A percentile compares a stretch with the other conserved stretches of the same genome.
Evolutionary conservation across 1,140 invertebrate genomes (phyloP).

Genomic region (Tetragnatha versicolor): DNA sequence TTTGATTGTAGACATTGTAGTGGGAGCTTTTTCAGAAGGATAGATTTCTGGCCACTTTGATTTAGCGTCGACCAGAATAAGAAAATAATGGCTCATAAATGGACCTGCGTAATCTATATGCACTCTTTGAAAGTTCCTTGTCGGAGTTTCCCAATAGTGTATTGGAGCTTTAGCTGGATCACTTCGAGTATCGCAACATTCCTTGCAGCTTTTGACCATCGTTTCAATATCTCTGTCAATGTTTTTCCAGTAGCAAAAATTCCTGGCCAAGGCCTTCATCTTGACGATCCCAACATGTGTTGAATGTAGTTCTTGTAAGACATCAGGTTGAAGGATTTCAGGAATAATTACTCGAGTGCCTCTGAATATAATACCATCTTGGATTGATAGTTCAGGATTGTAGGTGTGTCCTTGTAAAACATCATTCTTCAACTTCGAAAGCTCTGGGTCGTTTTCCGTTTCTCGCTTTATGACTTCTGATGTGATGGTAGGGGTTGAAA

Average conservation of each 20-base stretch:
- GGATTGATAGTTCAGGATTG: too few species aligned
- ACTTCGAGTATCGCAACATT: neutral
- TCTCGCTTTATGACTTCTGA: too few species aligned
- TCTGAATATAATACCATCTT: too few species aligned
- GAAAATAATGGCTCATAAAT: neutral
- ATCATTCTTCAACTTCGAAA: too few species aligned
- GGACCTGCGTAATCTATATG: conserved; percentile 26
- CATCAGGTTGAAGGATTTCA: neutral
- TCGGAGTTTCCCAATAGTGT: neutral
- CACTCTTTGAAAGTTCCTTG: neutral
- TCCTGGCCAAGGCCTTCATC: conserved; percentile 4
- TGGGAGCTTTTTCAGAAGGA: neutral
- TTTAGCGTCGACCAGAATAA: neutral
- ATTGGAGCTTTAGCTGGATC: neutral
- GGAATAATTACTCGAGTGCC: neutral
- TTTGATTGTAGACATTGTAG: neutral
- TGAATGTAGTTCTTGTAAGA: neutral
- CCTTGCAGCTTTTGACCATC: neutral
- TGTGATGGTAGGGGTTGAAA: too few species aligned
- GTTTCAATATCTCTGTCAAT: too few species aligned
- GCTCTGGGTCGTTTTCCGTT: too few species aligned
- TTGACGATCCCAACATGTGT: neutral
- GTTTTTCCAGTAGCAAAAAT: conserved; percentile 22
- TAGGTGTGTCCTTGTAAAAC: too few species aligned
- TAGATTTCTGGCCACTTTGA: conserved; percentile 5